Conservation (phyloP, 2,888 invertebrate genomes). For the Antitype chi region DNA sequence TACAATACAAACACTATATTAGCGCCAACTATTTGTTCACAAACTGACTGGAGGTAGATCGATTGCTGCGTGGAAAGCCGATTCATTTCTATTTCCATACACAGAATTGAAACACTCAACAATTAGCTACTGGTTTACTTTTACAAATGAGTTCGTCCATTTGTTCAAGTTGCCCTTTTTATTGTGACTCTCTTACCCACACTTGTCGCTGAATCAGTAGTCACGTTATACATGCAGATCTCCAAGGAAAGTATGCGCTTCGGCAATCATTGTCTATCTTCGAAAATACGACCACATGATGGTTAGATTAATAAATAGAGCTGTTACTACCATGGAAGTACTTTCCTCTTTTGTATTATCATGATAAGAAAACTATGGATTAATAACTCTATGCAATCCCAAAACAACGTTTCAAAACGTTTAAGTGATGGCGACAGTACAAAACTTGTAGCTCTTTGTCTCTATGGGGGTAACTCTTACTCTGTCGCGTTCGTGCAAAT, state of each 20-base stretch:
- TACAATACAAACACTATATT: slow-evolving; percentile 27
- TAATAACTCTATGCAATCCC: background rate
- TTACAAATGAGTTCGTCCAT: slow-evolving; percentile 30
- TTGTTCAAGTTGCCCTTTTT: background rate
- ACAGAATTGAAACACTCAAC: slow-evolving; percentile 19
- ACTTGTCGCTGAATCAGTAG: background rate
- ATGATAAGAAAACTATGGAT: background rate
- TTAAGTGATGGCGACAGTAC: background rate
- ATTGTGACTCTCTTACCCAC: background rate
- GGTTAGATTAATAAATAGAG: background rate
- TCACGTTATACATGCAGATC: background rate
- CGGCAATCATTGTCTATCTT: background rate
- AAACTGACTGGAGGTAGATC: slow-evolving; percentile 41
- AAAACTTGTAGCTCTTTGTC: background rate
- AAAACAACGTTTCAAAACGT: background rate
- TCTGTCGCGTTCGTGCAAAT: background rate
- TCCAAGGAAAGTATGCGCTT: background rate
- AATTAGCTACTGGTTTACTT: slow-evolving; percentile 8
- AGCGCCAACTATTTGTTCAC: slow-evolving; percentile 50
- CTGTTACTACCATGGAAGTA: background rate
- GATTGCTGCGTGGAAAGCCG: slow-evolving; percentile 51
- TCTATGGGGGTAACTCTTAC: background rate
- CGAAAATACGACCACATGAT: background rate
- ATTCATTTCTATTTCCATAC: slow-evolving; percentile 65
- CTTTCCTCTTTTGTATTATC: background rate